A percentile compares a stretch with the other conserved stretches of the same genome.
phyloP scores from a whole-genome alignment of 2,888 invertebrate genomes.

The Autographa pulchrina region DNA sequence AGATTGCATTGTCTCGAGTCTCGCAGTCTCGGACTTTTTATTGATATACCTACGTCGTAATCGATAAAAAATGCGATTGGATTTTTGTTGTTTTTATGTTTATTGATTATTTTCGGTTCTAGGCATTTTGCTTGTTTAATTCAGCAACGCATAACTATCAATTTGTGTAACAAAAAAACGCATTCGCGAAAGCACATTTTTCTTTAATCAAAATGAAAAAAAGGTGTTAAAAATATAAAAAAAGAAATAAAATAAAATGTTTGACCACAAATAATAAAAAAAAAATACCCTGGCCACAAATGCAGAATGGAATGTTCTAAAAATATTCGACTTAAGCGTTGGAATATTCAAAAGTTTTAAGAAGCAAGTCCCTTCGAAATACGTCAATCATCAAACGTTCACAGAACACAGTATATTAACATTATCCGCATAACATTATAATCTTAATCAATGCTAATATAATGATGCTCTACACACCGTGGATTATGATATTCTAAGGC shows the following conservation, averaged over 20 bases:
- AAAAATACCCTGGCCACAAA: not conserved
- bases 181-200: too few relatives aligned
- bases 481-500: not conserved
- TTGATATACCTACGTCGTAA: conserved; percentile 33
- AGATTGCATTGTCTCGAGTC: conserved; percentile 56
- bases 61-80: conserved; percentile 42
- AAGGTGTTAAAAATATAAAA: too few relatives aligned
- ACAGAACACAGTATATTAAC: not conserved
- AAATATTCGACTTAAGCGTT: not conserved
- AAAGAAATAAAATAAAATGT: too few relatives aligned
- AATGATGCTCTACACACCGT: not conserved
- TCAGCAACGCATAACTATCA: too few relatives aligned
- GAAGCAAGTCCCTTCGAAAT: not conserved
- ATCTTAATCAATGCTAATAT: conserved; percentile 11
- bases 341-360: not conserved
- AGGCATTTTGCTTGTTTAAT: not conserved
- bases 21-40: conserved; percentile 43
- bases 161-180: too few relatives aligned
- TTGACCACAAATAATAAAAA: too few relatives aligned
- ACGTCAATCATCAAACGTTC: not conserved
- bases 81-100: conserved; percentile 15
- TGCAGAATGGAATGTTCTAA: not conserved
- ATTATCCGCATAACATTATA: not conserved
- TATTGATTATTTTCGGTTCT: not conserved
- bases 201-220: too few relatives aligned